Percentiles rank a stretch among this genome's conserved stretches.
Evolutionary conservation across 2,797 vertebrate species (phyloP).

Genomic region (Premnoplex brunnescens): DNA sequence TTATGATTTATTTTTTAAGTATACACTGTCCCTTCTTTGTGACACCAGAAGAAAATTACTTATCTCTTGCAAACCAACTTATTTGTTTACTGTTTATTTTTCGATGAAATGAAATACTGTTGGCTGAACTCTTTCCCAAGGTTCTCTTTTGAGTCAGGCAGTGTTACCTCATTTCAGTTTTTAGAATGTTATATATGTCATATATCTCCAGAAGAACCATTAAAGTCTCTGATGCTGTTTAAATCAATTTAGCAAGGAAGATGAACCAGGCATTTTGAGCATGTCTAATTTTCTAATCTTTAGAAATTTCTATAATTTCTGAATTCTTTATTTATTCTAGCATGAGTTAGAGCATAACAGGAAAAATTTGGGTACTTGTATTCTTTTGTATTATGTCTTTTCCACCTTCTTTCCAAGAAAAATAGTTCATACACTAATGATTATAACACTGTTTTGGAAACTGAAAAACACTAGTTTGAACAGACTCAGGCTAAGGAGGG

Average conservation of each 20-base stretch:
- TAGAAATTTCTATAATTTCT: neutral
- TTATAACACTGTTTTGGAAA: neutral
- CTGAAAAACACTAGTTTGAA: neutral
- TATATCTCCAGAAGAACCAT: neutral
- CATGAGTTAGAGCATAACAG: neutral
- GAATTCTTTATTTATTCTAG: neutral
- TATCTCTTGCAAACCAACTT: rapidly evolving
- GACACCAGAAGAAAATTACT: neutral
- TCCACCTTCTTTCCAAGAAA: neutral
- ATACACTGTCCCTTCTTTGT: neutral
- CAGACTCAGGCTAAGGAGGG: neutral
- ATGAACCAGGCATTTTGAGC: neutral
- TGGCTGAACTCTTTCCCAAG: neutral
- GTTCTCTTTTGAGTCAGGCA: neutral
- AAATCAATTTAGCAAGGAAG: neutral
- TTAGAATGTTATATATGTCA: neutral
- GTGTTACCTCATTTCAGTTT: neutral
- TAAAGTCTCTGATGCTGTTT: neutral
- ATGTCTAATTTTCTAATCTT: neutral
- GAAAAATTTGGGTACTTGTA: neutral
- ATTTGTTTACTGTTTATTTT: neutral
- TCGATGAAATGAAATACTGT: neutral
- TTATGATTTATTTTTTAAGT: neutral
- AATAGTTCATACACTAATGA: neutral
- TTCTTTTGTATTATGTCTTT: neutral